These are phyloP conservation scores for Lepilemur ruficaudatus DNA, from an alignment of 2,797 vertebrate species.

Conservation along the genomic window DNA sequence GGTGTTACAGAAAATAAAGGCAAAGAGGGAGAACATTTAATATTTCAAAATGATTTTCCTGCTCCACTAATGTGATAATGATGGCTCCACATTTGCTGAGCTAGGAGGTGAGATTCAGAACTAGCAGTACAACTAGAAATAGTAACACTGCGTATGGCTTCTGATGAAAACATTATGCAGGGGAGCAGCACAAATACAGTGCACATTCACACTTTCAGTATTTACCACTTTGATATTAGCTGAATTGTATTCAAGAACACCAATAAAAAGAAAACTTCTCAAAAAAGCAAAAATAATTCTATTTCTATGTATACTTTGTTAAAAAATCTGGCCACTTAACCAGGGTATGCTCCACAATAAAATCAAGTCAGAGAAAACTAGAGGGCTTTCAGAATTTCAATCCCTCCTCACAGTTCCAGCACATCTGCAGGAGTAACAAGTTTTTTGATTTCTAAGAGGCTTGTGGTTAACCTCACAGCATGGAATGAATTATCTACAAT, in stretches of 20 bases:
- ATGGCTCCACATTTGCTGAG: not conserved
- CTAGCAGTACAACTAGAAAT: not conserved
- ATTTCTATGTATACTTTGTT: not conserved
- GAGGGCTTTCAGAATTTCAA: conserved; percentile 84
- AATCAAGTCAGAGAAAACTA: conserved; percentile 67
- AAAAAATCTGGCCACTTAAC: not conserved
- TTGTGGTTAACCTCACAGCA: conserved; percentile 85
- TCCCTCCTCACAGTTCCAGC: conserved; percentile 80
- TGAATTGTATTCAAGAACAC: not conserved
- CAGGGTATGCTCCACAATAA: not conserved
- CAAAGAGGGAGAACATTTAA: not conserved
- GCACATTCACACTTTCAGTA: not conserved
- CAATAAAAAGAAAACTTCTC: conserved; percentile 25
- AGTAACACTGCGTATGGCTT: not conserved
- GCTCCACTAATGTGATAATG: not conserved
- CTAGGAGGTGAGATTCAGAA: not conserved
- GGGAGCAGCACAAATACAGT: not conserved
- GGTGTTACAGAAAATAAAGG: not conserved
- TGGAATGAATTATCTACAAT: conserved; percentile 78
- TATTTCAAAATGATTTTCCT: not conserved
- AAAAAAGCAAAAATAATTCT: conserved; percentile 57
- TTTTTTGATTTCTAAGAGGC: conserved; percentile 82
- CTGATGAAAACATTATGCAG: not conserved
- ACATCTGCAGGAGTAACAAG: conserved; percentile 88
- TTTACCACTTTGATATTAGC: not conserved